A percentile compares a stretch with the other conserved stretches of the same genome.
phyloP scores from a whole-genome alignment of 2,888 invertebrate genomes.

The Limenitis camilla region DNA sequence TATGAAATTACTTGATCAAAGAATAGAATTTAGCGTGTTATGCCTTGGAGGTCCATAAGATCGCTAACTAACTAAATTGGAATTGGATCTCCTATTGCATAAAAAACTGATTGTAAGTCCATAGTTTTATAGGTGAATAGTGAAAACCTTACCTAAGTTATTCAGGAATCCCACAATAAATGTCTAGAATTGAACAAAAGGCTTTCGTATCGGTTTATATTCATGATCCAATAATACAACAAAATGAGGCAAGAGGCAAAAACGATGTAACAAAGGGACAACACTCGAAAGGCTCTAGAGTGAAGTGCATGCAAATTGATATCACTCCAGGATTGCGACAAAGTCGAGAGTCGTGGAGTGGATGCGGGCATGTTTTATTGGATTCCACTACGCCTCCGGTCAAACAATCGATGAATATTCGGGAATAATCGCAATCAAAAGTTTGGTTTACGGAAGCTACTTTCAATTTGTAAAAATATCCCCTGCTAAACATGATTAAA shows the following conservation, averaged over 20 bases:
- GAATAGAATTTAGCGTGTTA: no score
- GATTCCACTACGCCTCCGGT: constrained; percentile 18
- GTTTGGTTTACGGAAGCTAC: neutral
- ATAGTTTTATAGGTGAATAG: no score
- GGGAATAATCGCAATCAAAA: neutral
- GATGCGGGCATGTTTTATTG: constrained; percentile 21
- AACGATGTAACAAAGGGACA: constrained; percentile 60
- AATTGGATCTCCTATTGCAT: no score
- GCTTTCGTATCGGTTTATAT: constrained; percentile 16
- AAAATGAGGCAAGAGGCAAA: constrained; percentile 46
- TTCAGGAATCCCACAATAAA: no score
- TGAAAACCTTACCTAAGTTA: no score
- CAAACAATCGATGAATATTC: constrained; percentile 13
- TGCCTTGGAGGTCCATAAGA: no score
- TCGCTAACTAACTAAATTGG: no score
- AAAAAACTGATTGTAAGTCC: no score
- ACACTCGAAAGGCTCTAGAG: constrained; percentile 44
- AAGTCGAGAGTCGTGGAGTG: constrained; percentile 34
- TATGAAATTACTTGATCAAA: no score
- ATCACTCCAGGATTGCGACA: constrained; percentile 50
- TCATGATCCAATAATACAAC: constrained; percentile 23
- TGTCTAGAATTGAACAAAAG: constrained; percentile 1
- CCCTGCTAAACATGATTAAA: no score
- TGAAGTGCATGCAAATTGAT: constrained; percentile 65
- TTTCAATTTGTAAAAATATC: no score